Evolutionary conservation across 1,140 invertebrate genomes (phyloP).

Genomic region (Trichoplusia ni): DNA sequence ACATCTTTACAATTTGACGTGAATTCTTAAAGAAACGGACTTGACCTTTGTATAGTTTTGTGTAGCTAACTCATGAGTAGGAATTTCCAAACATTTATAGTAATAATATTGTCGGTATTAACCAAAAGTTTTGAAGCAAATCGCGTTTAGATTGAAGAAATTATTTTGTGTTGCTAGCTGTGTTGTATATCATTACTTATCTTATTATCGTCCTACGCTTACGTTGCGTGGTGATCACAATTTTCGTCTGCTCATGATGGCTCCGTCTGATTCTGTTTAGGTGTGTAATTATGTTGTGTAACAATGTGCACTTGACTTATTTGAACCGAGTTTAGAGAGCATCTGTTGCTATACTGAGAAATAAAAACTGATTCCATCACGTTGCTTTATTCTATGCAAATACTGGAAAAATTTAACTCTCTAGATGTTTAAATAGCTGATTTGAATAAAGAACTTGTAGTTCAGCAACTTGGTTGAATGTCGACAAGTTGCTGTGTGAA

Average conservation of each 20-base stretch:
- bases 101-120: no score
- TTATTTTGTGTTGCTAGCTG: conserved; percentile 20
- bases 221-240: conserved; percentile 65
- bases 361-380: neutral
- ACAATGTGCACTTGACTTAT: conserved; percentile 12
- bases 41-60: conserved; percentile 48
- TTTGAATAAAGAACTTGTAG: conserved; percentile 13
- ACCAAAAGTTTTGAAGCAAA: no score
- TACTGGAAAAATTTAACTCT: conserved; percentile 2
- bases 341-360: neutral
- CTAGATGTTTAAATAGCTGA: conserved; percentile 11
- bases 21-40: conserved; percentile 35
- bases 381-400: neutral
- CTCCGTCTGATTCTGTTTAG: conserved; percentile 59
- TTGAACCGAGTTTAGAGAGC: neutral
- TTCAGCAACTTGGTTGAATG: conserved; percentile 7
- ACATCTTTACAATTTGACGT: conserved; percentile 47
- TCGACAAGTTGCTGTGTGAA: conserved; percentile 13
- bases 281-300: conserved; percentile 57
- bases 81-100: conserved; percentile 25
- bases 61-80: conserved; percentile 7
- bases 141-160: conserved; percentile 22
- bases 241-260: conserved; percentile 68
- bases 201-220: conserved; percentile 63
- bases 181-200: conserved; percentile 50